phyloP scores from a whole-genome alignment of 2,888 invertebrate genomes.

The Thymelicus lineola region DNA sequence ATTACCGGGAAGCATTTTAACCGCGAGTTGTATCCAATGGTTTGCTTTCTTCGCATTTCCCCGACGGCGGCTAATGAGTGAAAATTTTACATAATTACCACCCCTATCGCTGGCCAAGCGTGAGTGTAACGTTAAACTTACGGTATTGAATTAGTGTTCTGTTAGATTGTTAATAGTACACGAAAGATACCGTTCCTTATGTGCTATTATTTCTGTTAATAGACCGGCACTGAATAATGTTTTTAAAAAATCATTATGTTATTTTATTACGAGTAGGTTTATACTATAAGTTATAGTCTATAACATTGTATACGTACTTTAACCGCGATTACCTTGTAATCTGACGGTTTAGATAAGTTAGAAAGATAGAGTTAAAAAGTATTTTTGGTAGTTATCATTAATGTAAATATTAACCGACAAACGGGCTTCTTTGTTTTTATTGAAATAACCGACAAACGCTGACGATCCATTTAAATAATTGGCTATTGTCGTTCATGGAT shows the following conservation, averaged over 20 bases:
- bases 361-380: no score
- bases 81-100: slow-evolving; percentile 19
- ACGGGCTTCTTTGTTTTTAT: no score
- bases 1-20: neutral
- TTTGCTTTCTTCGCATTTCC: neutral
- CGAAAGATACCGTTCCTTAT: slow-evolving; percentile 1
- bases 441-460: no score
- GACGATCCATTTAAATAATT: no score
- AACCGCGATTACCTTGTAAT: neutral
- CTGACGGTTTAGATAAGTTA: no score
- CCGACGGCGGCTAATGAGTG: neutral
- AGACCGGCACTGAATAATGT: neutral
- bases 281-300: no score
- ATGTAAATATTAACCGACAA: no score
- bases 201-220: neutral
- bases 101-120: slow-evolving; percentile 11
- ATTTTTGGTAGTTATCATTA: no score
- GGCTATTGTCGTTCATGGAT: no score
- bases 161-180: slow-evolving; percentile 6
- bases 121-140: neutral
- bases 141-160: slow-evolving; percentile 20
- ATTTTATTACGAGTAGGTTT: neutral
- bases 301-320: neutral
- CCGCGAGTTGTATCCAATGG: neutral
- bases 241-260: neutral